phyloP scores from a whole-genome alignment of 2,113 vertebrate genomes.

The Alaudala cheleensis region DNA sequence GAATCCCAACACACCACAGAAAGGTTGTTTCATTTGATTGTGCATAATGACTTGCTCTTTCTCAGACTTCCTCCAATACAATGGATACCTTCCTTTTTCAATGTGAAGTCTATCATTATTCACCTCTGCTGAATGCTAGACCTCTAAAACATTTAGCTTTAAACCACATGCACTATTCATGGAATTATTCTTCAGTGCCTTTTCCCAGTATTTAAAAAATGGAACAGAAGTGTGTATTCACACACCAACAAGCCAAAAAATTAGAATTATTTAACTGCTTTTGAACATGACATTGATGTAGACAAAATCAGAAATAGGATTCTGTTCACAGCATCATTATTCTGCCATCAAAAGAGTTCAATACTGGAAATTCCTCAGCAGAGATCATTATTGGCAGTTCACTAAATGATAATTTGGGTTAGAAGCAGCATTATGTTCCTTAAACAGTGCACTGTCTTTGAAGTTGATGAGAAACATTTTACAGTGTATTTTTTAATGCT shows the following conservation, averaged over 20 bases:
- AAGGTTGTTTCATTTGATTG: constrained; percentile 30
- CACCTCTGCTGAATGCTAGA: constrained; percentile 24
- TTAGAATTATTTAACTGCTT: constrained; percentile 37
- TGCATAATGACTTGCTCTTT: constrained; percentile 51
- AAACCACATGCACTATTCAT: not conserved
- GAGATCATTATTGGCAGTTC: constrained; percentile 27
- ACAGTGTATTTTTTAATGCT: not conserved
- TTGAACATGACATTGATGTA: constrained; percentile 38
- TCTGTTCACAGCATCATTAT: constrained; percentile 37
- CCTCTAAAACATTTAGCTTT: constrained; percentile 21
- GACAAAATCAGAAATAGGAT: constrained; percentile 48
- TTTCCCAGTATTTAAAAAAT: not conserved
- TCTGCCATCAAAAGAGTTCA: constrained; percentile 47
- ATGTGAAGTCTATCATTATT: constrained; percentile 32
- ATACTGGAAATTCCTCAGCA: not conserved
- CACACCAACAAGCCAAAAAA: constrained; percentile 28
- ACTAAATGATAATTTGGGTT: constrained; percentile 22
- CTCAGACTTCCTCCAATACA: constrained; percentile 10
- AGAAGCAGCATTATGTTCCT: constrained; percentile 21
- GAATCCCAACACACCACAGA: constrained; percentile 10
- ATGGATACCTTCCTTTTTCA: constrained; percentile 1
- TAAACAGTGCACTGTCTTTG: not conserved
- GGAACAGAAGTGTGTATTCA: constrained; percentile 17
- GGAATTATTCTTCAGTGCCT: not conserved
- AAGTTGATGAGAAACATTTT: not conserved